These are phyloP conservation scores for Spheniscus mendiculus DNA, from an alignment of 2,113 vertebrate genomes.

Conservation along the genomic window DNA sequence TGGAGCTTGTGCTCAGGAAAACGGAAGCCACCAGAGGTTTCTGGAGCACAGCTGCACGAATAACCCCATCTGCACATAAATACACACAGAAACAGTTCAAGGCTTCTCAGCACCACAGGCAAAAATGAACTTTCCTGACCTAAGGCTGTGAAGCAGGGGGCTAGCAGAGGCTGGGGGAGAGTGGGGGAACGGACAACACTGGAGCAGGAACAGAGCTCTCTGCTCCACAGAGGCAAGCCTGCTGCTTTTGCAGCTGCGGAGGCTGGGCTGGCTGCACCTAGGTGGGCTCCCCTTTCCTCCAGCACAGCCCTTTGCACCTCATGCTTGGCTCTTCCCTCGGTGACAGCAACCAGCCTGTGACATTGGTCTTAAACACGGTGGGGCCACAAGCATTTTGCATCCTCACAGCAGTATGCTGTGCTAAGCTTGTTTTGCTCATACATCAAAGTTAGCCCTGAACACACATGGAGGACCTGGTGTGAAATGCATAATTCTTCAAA, in stretches of 20 bases:
- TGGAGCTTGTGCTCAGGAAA: not conserved
- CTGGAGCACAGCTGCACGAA: not conserved
- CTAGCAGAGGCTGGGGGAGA: not conserved
- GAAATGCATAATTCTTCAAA: not conserved
- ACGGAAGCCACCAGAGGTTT: not conserved
- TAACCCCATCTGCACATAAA: not conserved
- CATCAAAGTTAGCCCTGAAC: not conserved
- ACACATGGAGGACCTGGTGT: not conserved
- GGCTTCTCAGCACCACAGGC: not conserved
- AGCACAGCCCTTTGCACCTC: not conserved
- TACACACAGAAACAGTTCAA: not conserved
- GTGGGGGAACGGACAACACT: fast-evolving
- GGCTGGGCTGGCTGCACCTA: not conserved
- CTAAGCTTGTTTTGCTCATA: not conserved
- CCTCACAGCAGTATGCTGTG: not conserved
- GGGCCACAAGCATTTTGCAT: not conserved
- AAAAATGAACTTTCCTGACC: slow-evolving; percentile 1
- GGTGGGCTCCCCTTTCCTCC: not conserved
- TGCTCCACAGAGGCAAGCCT: not conserved
- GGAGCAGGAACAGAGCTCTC: not conserved
- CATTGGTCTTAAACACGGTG: not conserved
- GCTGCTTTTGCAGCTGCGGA: not conserved
- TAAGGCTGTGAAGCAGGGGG: not conserved
- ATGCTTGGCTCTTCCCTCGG: fast-evolving
- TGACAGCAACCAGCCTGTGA: not conserved